phyloP scores from a whole-genome alignment of 2,888 invertebrate genomes.

The Selenia dentaria region DNA sequence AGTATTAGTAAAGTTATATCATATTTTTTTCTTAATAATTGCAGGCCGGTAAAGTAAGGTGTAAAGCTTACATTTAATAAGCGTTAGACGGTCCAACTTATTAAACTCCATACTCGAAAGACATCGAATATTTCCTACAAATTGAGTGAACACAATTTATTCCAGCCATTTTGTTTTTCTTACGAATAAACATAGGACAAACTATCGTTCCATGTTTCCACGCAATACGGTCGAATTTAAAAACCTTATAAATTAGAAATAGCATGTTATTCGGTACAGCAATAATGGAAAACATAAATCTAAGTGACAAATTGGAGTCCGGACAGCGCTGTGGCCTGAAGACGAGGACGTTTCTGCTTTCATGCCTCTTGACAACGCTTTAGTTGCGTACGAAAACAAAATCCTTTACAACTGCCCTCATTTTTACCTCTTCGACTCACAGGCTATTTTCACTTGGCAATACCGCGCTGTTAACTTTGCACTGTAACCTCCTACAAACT shows the following conservation, averaged over 20 bases:
- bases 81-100: too few species aligned
- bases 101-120: too few species aligned
- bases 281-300: slow-evolving; percentile 76
- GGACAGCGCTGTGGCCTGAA: slow-evolving; percentile 60
- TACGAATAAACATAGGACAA: too few species aligned
- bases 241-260: slow-evolving; percentile 49
- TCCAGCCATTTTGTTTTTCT: too few species aligned
- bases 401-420: slow-evolving; percentile 22
- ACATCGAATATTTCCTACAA: too few species aligned
- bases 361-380: slow-evolving; percentile 68
- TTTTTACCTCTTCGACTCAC: slow-evolving; percentile 32
- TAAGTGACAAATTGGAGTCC: slow-evolving; percentile 72
- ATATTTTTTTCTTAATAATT: too few species aligned
- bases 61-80: too few species aligned
- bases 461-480: slow-evolving; percentile 34
- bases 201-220: too few species aligned
- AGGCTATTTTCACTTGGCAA: slow-evolving; percentile 38
- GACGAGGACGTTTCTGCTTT: slow-evolving; percentile 63
- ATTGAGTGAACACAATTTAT: too few species aligned
- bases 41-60: too few species aligned
- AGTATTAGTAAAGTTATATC: too few species aligned
- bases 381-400: slow-evolving; percentile 52
- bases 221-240: slow-evolving; percentile 29
- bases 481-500: slow-evolving; percentile 33
- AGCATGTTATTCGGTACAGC: slow-evolving; percentile 57